Evolutionary conservation across 2,888 invertebrate species (phyloP).

Genomic region (Omphaloscelis lunosa): DNA sequence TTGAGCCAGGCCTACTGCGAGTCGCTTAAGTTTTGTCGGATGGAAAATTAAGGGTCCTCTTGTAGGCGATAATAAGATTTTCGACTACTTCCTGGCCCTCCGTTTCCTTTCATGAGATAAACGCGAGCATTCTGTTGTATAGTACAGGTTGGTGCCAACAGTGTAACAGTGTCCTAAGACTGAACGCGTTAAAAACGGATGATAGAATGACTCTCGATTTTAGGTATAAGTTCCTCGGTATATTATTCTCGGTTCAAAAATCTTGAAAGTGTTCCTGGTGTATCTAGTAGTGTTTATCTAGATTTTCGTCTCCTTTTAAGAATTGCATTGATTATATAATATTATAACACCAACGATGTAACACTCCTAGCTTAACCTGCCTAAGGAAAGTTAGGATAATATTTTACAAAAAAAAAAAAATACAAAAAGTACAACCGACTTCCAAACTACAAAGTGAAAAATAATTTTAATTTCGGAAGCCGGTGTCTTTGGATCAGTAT

Average conservation of each 20-base stretch:
- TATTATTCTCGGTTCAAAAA: not conserved
- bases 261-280: not conserved
- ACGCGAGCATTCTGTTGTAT: constrained; percentile 37
- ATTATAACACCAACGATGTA: not conserved
- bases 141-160: constrained; percentile 3
- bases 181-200: not conserved
- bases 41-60: constrained; percentile 70
- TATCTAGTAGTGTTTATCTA: not conserved
- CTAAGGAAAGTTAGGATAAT: not conserved
- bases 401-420: too few species aligned
- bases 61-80: constrained; percentile 72
- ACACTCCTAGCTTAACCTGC: not conserved
- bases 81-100: constrained; percentile 67
- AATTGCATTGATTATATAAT: not conserved
- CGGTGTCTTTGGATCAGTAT: too few species aligned
- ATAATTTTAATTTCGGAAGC: too few species aligned
- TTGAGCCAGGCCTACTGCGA: constrained; percentile 37
- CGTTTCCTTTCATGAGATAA: constrained; percentile 42
- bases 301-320: not conserved
- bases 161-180: not conserved
- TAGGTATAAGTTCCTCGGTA: not conserved
- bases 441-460: too few species aligned
- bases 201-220: not conserved
- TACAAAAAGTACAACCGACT: too few species aligned
- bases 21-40: constrained; percentile 55